Base-by-base conservation (phyloP, 2,888 invertebrate genomes). In the Onthophagus sagittarius region DNA sequence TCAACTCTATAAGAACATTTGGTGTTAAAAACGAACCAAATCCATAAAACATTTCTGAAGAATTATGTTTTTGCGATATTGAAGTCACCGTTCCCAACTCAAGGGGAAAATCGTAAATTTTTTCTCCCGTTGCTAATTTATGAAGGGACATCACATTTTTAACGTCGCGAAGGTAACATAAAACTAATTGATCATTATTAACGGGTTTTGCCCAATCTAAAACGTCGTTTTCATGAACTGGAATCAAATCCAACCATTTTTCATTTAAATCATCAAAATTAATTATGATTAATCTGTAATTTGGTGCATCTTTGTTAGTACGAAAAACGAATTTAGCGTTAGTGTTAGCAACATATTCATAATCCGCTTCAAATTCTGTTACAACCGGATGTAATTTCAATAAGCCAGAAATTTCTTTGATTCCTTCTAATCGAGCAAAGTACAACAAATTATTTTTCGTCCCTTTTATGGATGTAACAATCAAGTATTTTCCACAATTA, bases 1-100 rank as follows among this genome's bases (percentile, higher is more conserved):
- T 98, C 95, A 76, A 94, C 93, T 77, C 90, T 71, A 86, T 95
- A 98, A 81, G 98, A 78, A 92, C 88, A 77, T 92, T 92, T 23
- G 99, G 98, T 71, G 94, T 93, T 70, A 98, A 89, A 87, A 98
- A 99, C 0, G 98, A 98, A 77, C 93, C 93, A 86, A 98, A 98
- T 81, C 93, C 92, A 86, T 94, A 98, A 87, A 98, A 99, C 81
- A n/a, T n/a, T n/a, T n/a, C n/a, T n/a, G n/a, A n/a, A n/a, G n/a
- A n/a, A n/a, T n/a, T n/a, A n/a, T n/a, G 98, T 92, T 88, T 97
- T 96, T 0, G 90, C 89, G 81, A 95, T 92, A 79, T 93, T 89
- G 82, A 93, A 14, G 90, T 90, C 39, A 99, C 89, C 0, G 95
- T 93, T 14, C 99, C 99, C 76, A 98, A 92, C 78, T 93, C 94